Base-by-base conservation (phyloP, 1,140 invertebrate genomes). In the Psix sp. region DNA sequence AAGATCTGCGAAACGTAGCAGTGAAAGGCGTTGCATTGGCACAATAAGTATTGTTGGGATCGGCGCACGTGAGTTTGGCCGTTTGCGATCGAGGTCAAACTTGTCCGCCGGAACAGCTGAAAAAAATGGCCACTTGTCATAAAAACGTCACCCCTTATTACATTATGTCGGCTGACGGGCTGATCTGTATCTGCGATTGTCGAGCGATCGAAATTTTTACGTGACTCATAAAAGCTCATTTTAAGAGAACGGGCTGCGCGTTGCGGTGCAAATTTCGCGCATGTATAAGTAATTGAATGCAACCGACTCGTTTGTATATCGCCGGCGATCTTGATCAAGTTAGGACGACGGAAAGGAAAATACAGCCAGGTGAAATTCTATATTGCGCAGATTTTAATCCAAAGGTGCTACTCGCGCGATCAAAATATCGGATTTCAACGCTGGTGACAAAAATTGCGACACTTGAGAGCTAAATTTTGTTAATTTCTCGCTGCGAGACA, bases 11-110 rank as follows among this genome's bases (percentile, higher is more conserved):
- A 76, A 76, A 66, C 33, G 36, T 43, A 76, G 39, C 62, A 71
- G 73, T 76, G 73, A 76, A 76, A 76, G 73, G 73, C 43, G 56
- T 66, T 59, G 66, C 54, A 67, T 67, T 71, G 48, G 40, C 67
- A 76, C 60, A 76, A 70, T 75, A 48, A 75, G 73, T 56, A 75
- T 75, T 75, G 72, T 90, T 88, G 43, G 45, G 31, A 39, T 56
- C 26, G 43, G 29, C 43, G 73, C 57, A 76, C 54, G 77, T 77
- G 78, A 71, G 73, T 79, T 75, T 21, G 76, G 42, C 42, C 54
- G 43, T 39, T 45, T n/a, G n/a, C 42, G 36, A 77, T 45, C 65
- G 45, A 74, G 76, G 65, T 66, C 54, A 76, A 77, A 82, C 67
- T 65, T 60, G 67, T 48, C 38, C 72, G 40, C 39, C 39, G 70